Conservation (phyloP, 2,888 invertebrate species). For the Scaptomyza flava region DNA sequence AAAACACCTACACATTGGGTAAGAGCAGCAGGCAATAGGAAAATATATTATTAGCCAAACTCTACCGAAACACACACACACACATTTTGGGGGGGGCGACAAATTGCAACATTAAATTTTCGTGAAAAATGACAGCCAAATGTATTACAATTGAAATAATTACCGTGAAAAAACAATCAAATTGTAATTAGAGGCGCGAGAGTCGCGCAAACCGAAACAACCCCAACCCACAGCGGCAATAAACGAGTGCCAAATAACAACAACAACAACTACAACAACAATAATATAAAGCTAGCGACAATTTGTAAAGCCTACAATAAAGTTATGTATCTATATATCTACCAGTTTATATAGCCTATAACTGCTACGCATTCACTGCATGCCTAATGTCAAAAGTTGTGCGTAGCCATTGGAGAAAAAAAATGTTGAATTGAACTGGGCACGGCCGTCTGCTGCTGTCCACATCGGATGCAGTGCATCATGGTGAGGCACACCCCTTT, state of each 20-base stretch:
- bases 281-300: slow-evolving; percentile 49
- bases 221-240: slow-evolving; percentile 22
- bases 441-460: slow-evolving; percentile 25
- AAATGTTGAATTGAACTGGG: slow-evolving; percentile 13
- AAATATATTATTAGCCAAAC: slow-evolving; percentile 33
- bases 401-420: slow-evolving; percentile 38
- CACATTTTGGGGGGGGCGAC: slow-evolving; percentile 28
- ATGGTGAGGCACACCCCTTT: slow-evolving; percentile 66
- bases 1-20: background rate
- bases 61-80: slow-evolving; percentile 11
- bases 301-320: slow-evolving; percentile 54
- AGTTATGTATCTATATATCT: slow-evolving; percentile 23
- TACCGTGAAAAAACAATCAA: slow-evolving; percentile 75
- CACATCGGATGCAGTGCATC: slow-evolving; percentile 71
- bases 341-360: slow-evolving; percentile 27
- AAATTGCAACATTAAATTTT: slow-evolving; percentile 69
- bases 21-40: slow-evolving; percentile 23
- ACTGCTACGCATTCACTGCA: slow-evolving; percentile 40
- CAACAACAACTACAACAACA: slow-evolving; percentile 8
- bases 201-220: slow-evolving; percentile 15
- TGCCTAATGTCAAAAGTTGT: slow-evolving; percentile 42
- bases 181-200: slow-evolving; percentile 70
- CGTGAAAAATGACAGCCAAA: slow-evolving; percentile 61
- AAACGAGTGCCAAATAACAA: slow-evolving; percentile 17
- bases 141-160: slow-evolving; percentile 78